Base-by-base conservation (phyloP, 2,113 vertebrate genomes). In the Chelonoidis abingdonii region DNA sequence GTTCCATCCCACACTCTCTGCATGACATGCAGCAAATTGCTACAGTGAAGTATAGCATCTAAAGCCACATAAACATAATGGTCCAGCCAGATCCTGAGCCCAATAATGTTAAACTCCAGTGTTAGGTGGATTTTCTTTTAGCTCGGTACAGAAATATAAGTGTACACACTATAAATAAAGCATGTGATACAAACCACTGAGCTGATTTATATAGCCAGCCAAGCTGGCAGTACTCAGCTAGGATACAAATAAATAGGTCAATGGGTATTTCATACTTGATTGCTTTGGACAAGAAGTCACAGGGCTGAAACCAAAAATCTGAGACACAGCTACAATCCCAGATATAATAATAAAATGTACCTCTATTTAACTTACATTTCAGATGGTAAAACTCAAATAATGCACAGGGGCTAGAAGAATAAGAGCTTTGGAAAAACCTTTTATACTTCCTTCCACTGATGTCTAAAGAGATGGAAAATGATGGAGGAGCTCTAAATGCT, bases 181-280 rank as follows among this genome's bases (percentile, higher is more conserved):
- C 38, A 54, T 5, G 6, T 47, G 50, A 89, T 53, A 96, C 84
- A 89, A 94, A 88, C 31, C 84, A 80, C 2, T 54, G 86, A 85
- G 89, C 84, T 89, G 21, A 89, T 79, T 56, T 93, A 91, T 90
- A 86, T 41, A 59, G 52, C 56, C 62, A 80, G 85, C 38, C 87
- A 80, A 80, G 93, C 84, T 93, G 96, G 86, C 83, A 79, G 78
- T 8, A 83, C 76, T 59, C 92, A 85, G n/a, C 90, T 95, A 75
- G 57, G 92, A 93, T 86, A 91, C 85, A 54, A 81, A 95, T 75
- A 96, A 97, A 89, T 87, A 69, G 96, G 96, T 96, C 96, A 97
- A 47, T 94, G 93, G 87, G 52, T 94, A 87, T 93, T 96, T 96
- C 92, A 85, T 75, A 89, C 95, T 92, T 62, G 65, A 87, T 75